A percentile compares a stretch with the other conserved stretches of the same genome.
These are phyloP conservation scores for Cichladusa arquata DNA, from an alignment of 2,113 vertebrate species.

Conservation along the genomic window DNA sequence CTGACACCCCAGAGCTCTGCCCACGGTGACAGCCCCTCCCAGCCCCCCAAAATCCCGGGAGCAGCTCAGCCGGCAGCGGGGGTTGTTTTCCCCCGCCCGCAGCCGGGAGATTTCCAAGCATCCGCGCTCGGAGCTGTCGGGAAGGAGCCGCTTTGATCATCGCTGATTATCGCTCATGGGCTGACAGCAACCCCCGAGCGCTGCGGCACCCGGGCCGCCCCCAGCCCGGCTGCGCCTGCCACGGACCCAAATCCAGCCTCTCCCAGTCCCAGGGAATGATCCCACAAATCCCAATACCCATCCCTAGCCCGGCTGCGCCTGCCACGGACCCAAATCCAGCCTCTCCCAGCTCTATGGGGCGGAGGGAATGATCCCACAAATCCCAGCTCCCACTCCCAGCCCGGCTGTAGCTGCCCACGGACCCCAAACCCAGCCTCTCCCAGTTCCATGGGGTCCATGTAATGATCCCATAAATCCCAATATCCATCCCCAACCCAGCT, in stretches of 20 bases:
- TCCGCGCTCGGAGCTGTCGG: neutral
- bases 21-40: accelerated
- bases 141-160: constrained; percentile 47
- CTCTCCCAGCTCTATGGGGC: too few species aligned
- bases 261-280: too few species aligned
- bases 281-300: accelerated
- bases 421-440: too few species aligned
- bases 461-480: neutral
- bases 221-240: too few species aligned
- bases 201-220: neutral
- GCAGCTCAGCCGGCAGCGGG: neutral
- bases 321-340: too few species aligned
- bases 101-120: neutral
- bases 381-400: too few species aligned
- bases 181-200: neutral
- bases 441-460: neutral
- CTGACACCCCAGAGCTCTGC: neutral
- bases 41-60: neutral
- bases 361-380: too few species aligned
- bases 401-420: too few species aligned
- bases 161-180: neutral
- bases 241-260: too few species aligned
- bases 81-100: neutral
- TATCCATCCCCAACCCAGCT: too few species aligned
- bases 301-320: neutral